These are phyloP conservation scores for Melanotaenia trifasciata DNA, from an alignment of 2,797 vertebrate genomes.

Conservation along the genomic window DNA sequence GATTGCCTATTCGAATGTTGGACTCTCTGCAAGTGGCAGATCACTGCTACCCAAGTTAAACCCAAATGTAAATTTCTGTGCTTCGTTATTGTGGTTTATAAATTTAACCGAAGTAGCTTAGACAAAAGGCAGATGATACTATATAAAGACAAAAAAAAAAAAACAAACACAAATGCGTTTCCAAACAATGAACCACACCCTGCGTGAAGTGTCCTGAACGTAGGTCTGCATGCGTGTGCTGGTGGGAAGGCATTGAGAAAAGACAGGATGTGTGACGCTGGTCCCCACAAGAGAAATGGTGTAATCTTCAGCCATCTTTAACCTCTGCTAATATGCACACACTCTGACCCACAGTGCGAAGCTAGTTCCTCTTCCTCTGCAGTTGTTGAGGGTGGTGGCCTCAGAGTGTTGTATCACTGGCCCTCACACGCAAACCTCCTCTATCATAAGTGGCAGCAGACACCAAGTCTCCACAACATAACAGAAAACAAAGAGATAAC, in stretches of 20 bases:
- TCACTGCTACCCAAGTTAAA: not conserved
- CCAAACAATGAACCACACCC: conserved; percentile 60
- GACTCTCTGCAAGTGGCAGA: not conserved
- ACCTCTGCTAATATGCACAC: conserved; percentile 4
- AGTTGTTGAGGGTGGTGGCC: not conserved
- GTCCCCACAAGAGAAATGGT: conserved; percentile 35
- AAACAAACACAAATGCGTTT: conserved; percentile 45
- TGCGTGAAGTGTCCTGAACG: conserved; percentile 35
- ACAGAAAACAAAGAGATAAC: conserved; percentile 26
- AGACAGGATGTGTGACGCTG: conserved; percentile 61
- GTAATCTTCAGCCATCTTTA: conserved; percentile 47
- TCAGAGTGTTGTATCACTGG: not conserved
- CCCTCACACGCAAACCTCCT: conserved; percentile 22
- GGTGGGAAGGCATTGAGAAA: conserved; percentile 18
- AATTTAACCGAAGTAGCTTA: not conserved
- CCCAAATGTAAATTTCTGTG: not conserved
- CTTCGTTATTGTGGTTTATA: conserved; percentile 1
- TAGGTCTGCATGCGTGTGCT: conserved; percentile 7
- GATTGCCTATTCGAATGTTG: not conserved
- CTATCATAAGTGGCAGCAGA: conserved; percentile 24
- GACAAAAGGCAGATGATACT: not conserved
- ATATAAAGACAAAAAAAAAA: not conserved
- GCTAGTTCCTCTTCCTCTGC: conserved; percentile 48
- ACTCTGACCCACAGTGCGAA: conserved; percentile 7
- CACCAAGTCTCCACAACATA: conserved; percentile 2